Evolutionary conservation across 2,113 vertebrate species (phyloP).

Genomic region (Blennius ocellaris): DNA sequence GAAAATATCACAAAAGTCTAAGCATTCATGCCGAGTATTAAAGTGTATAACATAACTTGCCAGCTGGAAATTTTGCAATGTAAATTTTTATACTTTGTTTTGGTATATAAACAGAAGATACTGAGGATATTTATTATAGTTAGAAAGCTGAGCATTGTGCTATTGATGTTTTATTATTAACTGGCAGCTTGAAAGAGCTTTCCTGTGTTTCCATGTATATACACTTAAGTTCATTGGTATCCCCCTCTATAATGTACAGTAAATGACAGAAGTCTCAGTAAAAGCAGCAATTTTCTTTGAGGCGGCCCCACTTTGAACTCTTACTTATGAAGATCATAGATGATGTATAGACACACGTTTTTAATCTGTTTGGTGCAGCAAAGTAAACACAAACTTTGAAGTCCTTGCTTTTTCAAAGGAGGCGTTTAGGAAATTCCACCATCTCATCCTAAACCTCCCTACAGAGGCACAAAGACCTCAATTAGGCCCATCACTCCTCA

Average conservation of each 20-base stretch:
- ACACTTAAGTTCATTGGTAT: conserved; percentile 28
- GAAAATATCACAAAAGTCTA: conserved; percentile 1
- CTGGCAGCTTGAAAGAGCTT: neutral
- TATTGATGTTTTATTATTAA: neutral
- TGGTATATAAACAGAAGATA: neutral
- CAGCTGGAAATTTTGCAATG: neutral
- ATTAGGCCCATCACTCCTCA: conserved; percentile 80
- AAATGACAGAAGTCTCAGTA: conserved; percentile 55
- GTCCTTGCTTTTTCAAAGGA: conserved; percentile 78
- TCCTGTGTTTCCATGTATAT: neutral
- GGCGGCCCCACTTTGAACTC: conserved; percentile 70
- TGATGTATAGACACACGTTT: conserved; percentile 64
- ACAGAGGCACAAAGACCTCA: conserved; percentile 83
- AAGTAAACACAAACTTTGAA: conserved; percentile 82
- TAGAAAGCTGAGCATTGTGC: neutral
- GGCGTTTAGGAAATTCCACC: conserved; percentile 84
- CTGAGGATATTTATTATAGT: neutral
- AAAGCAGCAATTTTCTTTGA: conserved; percentile 63
- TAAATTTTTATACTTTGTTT: neutral
- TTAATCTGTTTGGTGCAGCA: conserved; percentile 73
- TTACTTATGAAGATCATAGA: conserved; percentile 62
- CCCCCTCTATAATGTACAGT: conserved; percentile 15
- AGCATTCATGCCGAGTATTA: conserved; percentile 25
- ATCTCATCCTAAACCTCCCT: conserved; percentile 82
- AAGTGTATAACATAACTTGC: conserved; percentile 25